Conservation (phyloP, 64 coral and sea anemone genomes). For the Montipora sp. region DNA sequence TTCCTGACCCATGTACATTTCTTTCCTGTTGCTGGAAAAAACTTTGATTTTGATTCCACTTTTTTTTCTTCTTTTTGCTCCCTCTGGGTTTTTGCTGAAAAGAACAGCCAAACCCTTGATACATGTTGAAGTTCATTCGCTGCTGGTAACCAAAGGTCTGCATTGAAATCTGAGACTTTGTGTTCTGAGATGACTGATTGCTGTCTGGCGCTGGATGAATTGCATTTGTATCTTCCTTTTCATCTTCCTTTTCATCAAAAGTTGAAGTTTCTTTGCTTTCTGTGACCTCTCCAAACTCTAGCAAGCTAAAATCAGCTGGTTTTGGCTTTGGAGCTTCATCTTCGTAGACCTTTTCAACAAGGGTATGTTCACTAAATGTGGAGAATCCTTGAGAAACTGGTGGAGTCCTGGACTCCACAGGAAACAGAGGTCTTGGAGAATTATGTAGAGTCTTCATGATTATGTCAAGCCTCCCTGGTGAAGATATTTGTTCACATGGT, state of each 20-base stretch:
- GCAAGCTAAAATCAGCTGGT: conserved; percentile 21
- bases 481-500: neutral
- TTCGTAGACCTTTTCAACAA: neutral
- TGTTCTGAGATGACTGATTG: neutral
- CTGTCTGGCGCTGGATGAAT: neutral
- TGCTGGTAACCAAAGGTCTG: conserved; percentile 35
- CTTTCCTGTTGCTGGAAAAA: conserved; percentile 16
- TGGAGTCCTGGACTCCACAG: conserved; percentile 1
- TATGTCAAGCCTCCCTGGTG: neutral
- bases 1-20: neutral
- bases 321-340: neutral
- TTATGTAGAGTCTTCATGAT: conserved; percentile 32
- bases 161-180: neutral
- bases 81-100: conserved; percentile 1
- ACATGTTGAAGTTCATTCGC: conserved; percentile 22
- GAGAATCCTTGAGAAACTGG: conserved; percentile 24
- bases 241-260: conserved; percentile 24
- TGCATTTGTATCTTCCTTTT: neutral
- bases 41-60: conserved; percentile 34
- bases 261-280: conserved; percentile 8
- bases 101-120: neutral
- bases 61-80: conserved; percentile 40
- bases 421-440: conserved; percentile 25
- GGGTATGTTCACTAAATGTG: conserved; percentile 17
- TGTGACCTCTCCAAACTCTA: conserved; percentile 19